Conservation (phyloP, 2,888 invertebrate genomes). For the Limnephilus lunatus region DNA sequence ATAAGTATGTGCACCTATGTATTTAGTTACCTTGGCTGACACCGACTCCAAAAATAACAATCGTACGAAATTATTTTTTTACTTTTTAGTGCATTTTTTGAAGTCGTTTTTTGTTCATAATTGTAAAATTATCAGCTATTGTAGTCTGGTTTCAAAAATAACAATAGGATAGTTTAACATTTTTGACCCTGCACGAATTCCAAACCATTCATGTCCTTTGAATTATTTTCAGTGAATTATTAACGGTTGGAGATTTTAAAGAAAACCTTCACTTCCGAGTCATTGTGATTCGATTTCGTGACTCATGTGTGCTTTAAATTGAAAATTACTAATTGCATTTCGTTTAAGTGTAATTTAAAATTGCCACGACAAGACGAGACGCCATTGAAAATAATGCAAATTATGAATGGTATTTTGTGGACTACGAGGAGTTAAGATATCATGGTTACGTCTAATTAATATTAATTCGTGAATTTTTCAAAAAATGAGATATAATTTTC, state of each 20-base stretch:
- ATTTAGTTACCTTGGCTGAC: no score
- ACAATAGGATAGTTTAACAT: background rate
- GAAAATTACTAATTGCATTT: background rate
- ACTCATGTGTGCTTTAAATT: conserved; percentile 8
- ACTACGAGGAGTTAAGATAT: background rate
- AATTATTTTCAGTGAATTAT: background rate
- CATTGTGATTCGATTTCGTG: background rate
- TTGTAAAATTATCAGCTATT: background rate
- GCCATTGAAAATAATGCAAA: conserved; percentile 24
- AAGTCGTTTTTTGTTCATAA: no score
- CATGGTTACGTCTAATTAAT: no score
- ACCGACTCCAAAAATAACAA: no score
- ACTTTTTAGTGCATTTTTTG: no score
- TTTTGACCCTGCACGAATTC: background rate
- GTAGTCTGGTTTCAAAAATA: background rate
- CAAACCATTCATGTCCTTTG: background rate
- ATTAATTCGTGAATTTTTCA: no score
- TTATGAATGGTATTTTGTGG: background rate
- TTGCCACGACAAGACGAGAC: background rate
- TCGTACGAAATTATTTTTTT: no score
- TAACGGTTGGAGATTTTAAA: background rate
- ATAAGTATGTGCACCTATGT: no score
- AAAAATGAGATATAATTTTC: background rate
- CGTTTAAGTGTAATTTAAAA: background rate
- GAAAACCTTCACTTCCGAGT: conserved; percentile 24